phyloP scores from a whole-genome alignment of 2,888 invertebrate genomes.

The Megalurothrips usitatus region DNA sequence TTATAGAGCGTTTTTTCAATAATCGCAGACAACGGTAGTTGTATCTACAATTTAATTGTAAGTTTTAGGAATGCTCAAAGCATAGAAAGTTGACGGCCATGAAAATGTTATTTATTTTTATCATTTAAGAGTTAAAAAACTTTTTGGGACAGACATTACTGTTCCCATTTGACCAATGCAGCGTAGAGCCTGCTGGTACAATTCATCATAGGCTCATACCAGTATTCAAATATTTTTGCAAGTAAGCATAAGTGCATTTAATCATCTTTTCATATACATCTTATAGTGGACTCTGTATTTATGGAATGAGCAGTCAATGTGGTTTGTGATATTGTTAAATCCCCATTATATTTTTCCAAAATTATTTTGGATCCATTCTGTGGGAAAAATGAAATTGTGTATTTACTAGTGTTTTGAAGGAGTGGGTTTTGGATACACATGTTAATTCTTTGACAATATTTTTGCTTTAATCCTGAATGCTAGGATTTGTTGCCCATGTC shows the following conservation, averaged over 20 bases:
- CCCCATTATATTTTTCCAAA: neutral
- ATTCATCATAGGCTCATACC: neutral
- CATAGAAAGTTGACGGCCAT: neutral
- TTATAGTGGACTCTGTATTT: neutral
- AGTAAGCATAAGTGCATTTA: conserved; percentile 9
- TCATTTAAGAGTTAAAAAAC: neutral
- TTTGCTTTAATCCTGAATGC: neutral
- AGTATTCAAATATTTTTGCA: neutral
- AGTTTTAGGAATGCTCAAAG: neutral
- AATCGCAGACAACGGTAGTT: neutral
- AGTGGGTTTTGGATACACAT: neutral
- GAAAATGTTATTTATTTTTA: conserved; percentile 1
- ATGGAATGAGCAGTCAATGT: neutral
- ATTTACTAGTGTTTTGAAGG: neutral
- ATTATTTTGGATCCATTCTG: neutral
- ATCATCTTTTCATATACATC: neutral
- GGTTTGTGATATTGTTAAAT: neutral
- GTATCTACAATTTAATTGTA: neutral
- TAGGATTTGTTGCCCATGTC: neutral
- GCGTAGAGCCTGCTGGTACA: neutral
- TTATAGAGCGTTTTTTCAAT: neutral
- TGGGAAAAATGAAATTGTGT: neutral
- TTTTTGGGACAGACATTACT: neutral
- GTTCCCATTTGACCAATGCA: neutral
- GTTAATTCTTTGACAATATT: neutral